Percentiles rank a stretch among this genome's conserved stretches.
Conservation (phyloP, 1,140 invertebrate genomes). For the Hylyphantes graminicola region DNA sequence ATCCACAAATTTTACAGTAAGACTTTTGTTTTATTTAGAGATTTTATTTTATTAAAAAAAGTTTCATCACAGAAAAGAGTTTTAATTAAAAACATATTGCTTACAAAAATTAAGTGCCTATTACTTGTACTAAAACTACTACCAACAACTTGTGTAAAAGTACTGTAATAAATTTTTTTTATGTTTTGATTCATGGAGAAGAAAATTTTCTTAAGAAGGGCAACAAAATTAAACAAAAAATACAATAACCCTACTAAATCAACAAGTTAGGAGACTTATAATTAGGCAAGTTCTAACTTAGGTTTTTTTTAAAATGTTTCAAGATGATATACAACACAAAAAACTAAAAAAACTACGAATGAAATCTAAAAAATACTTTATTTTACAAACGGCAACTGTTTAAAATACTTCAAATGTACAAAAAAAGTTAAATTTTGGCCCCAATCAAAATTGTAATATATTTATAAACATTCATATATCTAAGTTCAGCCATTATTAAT, state of each 20-base stretch:
- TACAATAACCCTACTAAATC: neutral
- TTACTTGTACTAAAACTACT: no score
- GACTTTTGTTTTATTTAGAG: neutral
- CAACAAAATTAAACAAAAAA: neutral
- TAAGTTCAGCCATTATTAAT: neutral
- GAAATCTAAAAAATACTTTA: neutral
- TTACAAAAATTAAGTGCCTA: no score
- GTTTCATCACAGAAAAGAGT: neutral
- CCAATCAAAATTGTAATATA: neutral
- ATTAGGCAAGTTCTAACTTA: no score
- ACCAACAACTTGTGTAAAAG: no score
- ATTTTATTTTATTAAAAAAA: neutral
- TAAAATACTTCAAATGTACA: conserved; percentile 14
- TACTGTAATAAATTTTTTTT: no score
- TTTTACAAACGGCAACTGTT: neutral
- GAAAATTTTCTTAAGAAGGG: neutral
- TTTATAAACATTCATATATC: neutral
- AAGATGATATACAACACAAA: no score
- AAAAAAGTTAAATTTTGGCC: neutral
- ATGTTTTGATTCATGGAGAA: neutral
- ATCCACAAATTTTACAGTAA: conserved; percentile 62
- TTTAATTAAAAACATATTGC: no score
- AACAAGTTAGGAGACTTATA: no score
- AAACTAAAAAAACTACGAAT: no score
- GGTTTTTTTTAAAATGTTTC: no score